These are phyloP conservation scores for Orchestes rusci DNA, from an alignment of 2,888 invertebrate species.

Conservation along the genomic window DNA sequence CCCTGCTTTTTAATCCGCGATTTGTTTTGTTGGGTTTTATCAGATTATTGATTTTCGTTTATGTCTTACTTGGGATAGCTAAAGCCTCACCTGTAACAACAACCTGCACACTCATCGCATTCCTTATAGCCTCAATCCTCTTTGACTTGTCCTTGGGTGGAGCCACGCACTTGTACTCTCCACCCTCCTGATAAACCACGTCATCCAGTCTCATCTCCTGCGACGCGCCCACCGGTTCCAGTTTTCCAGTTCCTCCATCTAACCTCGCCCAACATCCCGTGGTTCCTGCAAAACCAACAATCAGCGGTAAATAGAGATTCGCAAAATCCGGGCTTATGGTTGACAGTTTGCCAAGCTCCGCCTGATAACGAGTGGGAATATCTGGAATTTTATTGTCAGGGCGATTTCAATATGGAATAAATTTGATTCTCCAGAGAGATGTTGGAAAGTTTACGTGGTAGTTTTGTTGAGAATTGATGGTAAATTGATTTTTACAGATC, in stretches of 20 bases:
- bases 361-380: constrained; percentile 10
- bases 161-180: constrained; percentile 66
- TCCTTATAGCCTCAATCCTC: constrained; percentile 49
- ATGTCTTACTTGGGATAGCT: too few relatives aligned
- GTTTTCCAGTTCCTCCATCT: constrained; percentile 48
- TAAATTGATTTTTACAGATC: too few relatives aligned
- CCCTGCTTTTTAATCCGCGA: too few relatives aligned
- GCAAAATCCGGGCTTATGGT: constrained; percentile 11
- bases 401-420: constrained; percentile 23
- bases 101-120: constrained; percentile 44
- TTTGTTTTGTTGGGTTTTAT: too few relatives aligned
- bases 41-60: too few relatives aligned
- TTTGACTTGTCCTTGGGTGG: constrained; percentile 50
- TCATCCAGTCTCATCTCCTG: constrained; percentile 59
- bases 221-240: constrained; percentile 52
- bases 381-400: constrained; percentile 12
- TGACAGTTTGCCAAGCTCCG: constrained; percentile 14
- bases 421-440: too few relatives aligned
- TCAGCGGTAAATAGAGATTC: too few relatives aligned
- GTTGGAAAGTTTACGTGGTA: too few relatives aligned
- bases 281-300: constrained; percentile 43
- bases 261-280: constrained; percentile 57
- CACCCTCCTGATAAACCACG: constrained; percentile 69
- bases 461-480: too few relatives aligned
- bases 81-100: constrained; percentile 53